Conservation (phyloP, 2,888 invertebrate species). For the Tenodera sinensis region DNA sequence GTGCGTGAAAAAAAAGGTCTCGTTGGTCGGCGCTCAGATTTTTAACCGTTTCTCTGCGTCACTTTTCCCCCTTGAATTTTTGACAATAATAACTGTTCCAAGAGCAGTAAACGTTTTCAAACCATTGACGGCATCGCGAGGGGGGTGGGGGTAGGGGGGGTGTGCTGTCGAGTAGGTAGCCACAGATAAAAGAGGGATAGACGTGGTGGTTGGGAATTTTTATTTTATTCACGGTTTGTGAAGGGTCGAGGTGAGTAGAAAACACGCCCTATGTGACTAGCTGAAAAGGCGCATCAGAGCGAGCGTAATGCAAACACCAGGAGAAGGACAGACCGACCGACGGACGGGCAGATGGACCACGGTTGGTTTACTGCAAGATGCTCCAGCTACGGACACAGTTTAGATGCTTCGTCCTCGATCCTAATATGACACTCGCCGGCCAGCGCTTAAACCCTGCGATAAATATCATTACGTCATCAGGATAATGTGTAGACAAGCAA, state of each 20-base stretch:
- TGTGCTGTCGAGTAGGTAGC: too few relatives aligned
- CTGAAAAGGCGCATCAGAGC: constrained; percentile 12
- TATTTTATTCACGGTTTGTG: background rate
- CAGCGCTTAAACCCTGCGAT: too few relatives aligned
- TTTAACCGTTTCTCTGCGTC: background rate
- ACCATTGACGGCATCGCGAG: background rate
- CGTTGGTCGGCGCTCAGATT: background rate
- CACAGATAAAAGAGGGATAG: background rate
- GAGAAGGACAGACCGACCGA: too few relatives aligned
- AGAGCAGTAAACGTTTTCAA: background rate
- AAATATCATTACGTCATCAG: background rate
- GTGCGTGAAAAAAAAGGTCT: background rate
- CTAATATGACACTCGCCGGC: background rate
- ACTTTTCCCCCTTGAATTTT: too few relatives aligned
- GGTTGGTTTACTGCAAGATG: constrained; percentile 25
- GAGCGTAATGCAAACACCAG: background rate
- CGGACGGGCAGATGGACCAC: background rate
- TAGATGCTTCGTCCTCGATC: background rate
- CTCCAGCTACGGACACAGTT: background rate
- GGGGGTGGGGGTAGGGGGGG: too few relatives aligned
- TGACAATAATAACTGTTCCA: background rate
- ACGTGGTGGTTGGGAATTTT: background rate
- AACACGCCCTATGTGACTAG: background rate
- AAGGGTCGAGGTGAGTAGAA: background rate
- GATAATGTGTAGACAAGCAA: background rate